These are phyloP conservation scores for Tokudaia tokunoshimensis DNA, from an alignment of 2,797 vertebrate genomes.

Conservation along the genomic window DNA sequence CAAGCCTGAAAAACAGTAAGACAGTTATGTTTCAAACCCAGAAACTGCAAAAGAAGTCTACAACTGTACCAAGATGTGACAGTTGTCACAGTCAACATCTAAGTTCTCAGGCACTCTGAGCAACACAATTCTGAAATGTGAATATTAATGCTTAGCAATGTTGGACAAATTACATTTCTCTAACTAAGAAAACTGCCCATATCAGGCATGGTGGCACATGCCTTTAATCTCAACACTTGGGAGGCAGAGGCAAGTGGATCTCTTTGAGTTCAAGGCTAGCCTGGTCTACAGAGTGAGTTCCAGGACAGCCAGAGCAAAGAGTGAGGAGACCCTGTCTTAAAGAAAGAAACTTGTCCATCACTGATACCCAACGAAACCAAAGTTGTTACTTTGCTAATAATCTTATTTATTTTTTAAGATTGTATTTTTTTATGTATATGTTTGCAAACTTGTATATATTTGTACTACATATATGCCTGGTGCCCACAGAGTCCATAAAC, in stretches of 20 bases:
- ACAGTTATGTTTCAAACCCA: slow-evolving; percentile 37
- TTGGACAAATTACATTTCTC: slow-evolving; percentile 59
- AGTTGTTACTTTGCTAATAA: slow-evolving; percentile 40
- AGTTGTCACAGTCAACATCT: slow-evolving; percentile 2
- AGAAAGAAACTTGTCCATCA: slow-evolving; percentile 25
- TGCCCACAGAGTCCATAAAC: not conserved
- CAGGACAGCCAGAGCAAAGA: not conserved
- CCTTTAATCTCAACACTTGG: not conserved
- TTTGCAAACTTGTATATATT: not conserved
- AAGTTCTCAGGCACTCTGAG: slow-evolving; percentile 62
- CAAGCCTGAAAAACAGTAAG: slow-evolving; percentile 15
- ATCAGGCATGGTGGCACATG: not conserved
- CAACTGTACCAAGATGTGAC: slow-evolving; percentile 28
- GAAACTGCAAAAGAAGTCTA: slow-evolving; percentile 66
- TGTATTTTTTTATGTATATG: not conserved
- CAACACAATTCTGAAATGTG: slow-evolving; percentile 62
- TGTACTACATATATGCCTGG: not conserved
- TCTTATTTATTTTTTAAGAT: not conserved
- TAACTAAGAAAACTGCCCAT: slow-evolving; percentile 54
- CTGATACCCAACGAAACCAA: not conserved
- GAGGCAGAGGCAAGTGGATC: not conserved
- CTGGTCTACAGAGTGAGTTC: not conserved
- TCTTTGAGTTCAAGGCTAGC: not conserved
- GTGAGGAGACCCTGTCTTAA: not conserved
- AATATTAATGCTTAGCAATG: slow-evolving; percentile 22